phyloP scores from a whole-genome alignment of 2,797 vertebrate species.

The Bovichtus variegatus region DNA sequence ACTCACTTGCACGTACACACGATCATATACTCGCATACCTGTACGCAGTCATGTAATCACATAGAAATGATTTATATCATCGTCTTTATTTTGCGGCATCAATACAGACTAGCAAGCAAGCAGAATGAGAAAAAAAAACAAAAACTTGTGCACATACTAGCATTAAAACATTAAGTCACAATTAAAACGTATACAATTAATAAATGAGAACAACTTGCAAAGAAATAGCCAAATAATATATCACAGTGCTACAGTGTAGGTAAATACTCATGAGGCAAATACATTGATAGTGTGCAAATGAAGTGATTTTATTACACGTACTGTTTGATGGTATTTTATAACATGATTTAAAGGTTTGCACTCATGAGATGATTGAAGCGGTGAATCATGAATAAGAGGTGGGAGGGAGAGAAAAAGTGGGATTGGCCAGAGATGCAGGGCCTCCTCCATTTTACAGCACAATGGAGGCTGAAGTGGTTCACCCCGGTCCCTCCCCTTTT shows the following conservation, averaged over 20 bases:
- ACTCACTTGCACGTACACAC: not conserved
- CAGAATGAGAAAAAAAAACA: not conserved
- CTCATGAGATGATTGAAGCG: conserved; percentile 21
- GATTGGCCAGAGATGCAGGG: conserved; percentile 49
- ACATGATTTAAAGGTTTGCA: not conserved
- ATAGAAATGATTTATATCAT: not conserved
- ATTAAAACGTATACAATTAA: not conserved
- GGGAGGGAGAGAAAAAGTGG: conserved; percentile 43
- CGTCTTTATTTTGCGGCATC: not conserved
- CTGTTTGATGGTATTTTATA: not conserved
- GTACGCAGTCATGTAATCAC: not conserved
- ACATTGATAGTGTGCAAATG: not conserved
- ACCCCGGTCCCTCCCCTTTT: conserved; percentile 51
- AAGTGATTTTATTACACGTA: not conserved
- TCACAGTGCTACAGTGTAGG: not conserved
- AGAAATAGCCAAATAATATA: not conserved
- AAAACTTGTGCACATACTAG: no score
- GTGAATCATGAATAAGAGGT: conserved; percentile 50
- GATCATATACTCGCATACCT: not conserved
- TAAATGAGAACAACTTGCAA: not conserved
- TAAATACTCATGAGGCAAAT: not conserved
- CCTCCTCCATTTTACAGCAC: conserved; percentile 72
- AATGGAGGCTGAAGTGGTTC: conserved; percentile 65
- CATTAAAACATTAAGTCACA: not conserved
- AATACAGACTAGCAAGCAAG: not conserved